Evolutionary conservation across 2,888 invertebrate species (phyloP).

Genomic region (Neoscelio sp.): DNA sequence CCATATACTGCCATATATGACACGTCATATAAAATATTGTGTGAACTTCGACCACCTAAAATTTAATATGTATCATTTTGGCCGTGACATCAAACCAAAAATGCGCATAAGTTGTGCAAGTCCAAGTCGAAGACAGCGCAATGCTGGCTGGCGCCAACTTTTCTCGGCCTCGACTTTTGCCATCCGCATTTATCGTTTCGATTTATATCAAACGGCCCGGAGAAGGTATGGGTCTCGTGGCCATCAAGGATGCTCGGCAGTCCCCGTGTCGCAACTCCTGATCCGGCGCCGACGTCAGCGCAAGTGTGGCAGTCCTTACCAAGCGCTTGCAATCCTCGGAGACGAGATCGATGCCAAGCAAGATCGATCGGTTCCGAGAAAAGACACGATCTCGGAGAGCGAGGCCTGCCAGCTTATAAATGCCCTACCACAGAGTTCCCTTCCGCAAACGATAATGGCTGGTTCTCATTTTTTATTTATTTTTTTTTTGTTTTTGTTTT

Average conservation of each 20-base stretch:
- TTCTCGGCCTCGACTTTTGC: conserved; percentile 68
- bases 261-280: conserved; percentile 77
- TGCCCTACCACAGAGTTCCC: conserved; percentile 53
- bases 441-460: conserved; percentile 53
- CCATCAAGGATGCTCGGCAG: conserved; percentile 81
- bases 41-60: too few relatives aligned
- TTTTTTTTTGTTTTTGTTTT: too few relatives aligned
- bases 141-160: conserved; percentile 60
- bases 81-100: conserved; percentile 30
- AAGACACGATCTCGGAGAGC: conserved; percentile 68
- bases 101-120: conserved; percentile 40
- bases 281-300: conserved; percentile 75
- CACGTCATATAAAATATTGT: too few relatives aligned
- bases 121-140: conserved; percentile 12
- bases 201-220: conserved; percentile 65
- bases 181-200: conserved; percentile 67
- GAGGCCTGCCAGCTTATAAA: conserved; percentile 61
- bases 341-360: conserved; percentile 66
- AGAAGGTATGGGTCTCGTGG: conserved; percentile 70
- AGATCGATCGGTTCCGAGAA: conserved; percentile 68
- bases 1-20: too few relatives aligned
- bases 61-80: too few relatives aligned
- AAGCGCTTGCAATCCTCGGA: conserved; percentile 67
- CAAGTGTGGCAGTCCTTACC: conserved; percentile 70
- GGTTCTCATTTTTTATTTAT: background rate